These are phyloP conservation scores for Graphium colonna DNA, from an alignment of 2,888 invertebrate genomes.

Conservation along the genomic window DNA sequence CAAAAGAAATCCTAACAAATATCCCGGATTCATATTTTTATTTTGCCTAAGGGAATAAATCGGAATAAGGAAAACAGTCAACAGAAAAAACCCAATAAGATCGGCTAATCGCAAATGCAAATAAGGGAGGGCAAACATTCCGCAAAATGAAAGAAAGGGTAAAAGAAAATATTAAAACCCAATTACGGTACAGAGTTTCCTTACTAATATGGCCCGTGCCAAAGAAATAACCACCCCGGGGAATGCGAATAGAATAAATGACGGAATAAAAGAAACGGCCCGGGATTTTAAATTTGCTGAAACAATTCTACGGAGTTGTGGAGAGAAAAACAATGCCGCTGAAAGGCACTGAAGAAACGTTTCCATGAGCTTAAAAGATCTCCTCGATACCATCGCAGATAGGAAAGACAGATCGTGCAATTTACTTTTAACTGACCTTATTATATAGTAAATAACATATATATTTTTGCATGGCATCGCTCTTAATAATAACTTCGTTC, in stretches of 20 bases:
- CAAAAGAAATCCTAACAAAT: too few species aligned
- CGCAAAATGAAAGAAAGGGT: slow-evolving; percentile 38
- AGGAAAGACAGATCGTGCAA: not conserved
- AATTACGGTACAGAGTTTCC: slow-evolving; percentile 43
- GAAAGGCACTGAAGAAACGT: not conserved
- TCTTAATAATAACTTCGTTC: too few species aligned
- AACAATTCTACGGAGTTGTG: slow-evolving; percentile 47
- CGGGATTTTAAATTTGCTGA: slow-evolving; percentile 64
- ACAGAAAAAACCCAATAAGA: slow-evolving; percentile 22
- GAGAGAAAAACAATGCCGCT: slow-evolving; percentile 34
- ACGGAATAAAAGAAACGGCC: slow-evolving; percentile 34
- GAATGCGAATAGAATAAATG: slow-evolving; percentile 25
- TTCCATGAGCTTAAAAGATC: not conserved
- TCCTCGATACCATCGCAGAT: not conserved
- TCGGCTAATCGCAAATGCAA: slow-evolving; percentile 33
- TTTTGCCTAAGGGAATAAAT: not conserved
- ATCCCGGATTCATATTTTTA: too few species aligned
- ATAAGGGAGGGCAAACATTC: slow-evolving; percentile 39
- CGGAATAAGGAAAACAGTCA: slow-evolving; percentile 6
- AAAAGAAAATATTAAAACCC: slow-evolving; percentile 45
- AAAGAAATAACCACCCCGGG: slow-evolving; percentile 28
- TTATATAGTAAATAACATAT: too few species aligned
- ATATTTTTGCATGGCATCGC: too few species aligned
- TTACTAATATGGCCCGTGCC: slow-evolving; percentile 32
- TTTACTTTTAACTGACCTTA: too few species aligned